Evolutionary conservation across 1,140 invertebrate species (phyloP).

Genomic region (Dolichoris vasculosae): DNA sequence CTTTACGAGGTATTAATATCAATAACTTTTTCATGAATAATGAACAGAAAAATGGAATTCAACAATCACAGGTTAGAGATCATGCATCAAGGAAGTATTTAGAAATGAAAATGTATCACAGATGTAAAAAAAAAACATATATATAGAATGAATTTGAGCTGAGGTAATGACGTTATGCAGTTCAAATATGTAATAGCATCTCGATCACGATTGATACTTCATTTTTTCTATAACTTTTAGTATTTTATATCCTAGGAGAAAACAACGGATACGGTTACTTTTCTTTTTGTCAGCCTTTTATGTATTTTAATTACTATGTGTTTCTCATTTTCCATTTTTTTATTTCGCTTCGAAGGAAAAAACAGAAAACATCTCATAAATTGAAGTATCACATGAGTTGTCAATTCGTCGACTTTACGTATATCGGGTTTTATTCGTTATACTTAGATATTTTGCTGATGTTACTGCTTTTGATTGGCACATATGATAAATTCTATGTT

Average conservation of each 20-base stretch:
- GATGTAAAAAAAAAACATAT: conserved; percentile 20
- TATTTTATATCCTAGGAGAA: conserved; percentile 29
- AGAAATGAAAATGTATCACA: conserved; percentile 15
- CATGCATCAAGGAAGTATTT: conserved; percentile 24
- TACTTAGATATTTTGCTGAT: conserved; percentile 48
- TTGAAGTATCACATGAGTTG: conserved; percentile 49
- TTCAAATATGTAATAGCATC: conserved; percentile 29
- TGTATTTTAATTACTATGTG: conserved; percentile 26
- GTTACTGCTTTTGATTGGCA: conserved; percentile 46
- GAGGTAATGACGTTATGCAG: conserved; percentile 43
- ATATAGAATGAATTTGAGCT: conserved; percentile 15
- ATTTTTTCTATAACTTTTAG: conserved; percentile 35
- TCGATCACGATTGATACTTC: conserved; percentile 24
- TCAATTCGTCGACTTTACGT: conserved; percentile 46
- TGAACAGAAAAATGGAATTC: conserved; percentile 34
- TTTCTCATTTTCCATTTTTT: conserved; percentile 21
- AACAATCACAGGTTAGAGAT: conserved; percentile 45
- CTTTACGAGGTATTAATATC: conserved; percentile 22
- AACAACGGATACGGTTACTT: conserved; percentile 43
- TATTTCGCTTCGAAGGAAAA: conserved; percentile 31
- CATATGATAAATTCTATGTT: conserved; percentile 49
- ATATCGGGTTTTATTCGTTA: conserved; percentile 40
- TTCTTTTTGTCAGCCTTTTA: conserved; percentile 46
- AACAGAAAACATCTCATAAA: conserved; percentile 45
- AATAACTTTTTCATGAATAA: conserved; percentile 19